These are phyloP conservation scores for Encarsia formosa DNA, from an alignment of 2,888 invertebrate species.

Conservation along the genomic window DNA sequence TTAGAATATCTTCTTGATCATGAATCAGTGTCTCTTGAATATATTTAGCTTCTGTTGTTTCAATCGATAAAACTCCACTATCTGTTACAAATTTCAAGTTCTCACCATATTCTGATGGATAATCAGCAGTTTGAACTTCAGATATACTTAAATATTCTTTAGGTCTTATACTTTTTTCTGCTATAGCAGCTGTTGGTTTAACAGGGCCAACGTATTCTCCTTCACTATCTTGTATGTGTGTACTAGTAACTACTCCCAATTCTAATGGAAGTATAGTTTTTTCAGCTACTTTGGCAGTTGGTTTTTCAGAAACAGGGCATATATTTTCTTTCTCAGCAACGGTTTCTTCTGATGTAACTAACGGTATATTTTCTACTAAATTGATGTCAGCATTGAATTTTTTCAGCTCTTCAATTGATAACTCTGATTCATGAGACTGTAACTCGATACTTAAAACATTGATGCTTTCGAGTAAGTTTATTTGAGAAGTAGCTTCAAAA, in stretches of 20 bases:
- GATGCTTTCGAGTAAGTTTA: conserved; percentile 52
- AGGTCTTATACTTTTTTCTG: conserved; percentile 59
- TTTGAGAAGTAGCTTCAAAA: conserved; percentile 40
- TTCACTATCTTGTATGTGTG: conserved; percentile 67
- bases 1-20: conserved; percentile 60
- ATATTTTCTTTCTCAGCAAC: conserved; percentile 59
- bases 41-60: conserved; percentile 63
- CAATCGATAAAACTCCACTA: conserved; percentile 54
- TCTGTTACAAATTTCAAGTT: conserved; percentile 57
- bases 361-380: conserved; percentile 61
- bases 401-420: conserved; percentile 52
- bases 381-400: conserved; percentile 59
- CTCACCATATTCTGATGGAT: conserved; percentile 54
- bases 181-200: conserved; percentile 55
- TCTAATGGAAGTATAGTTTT: conserved; percentile 56
- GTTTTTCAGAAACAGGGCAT: conserved; percentile 52
- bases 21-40: conserved; percentile 60
- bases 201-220: conserved; percentile 55
- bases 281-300: conserved; percentile 42
- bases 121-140: conserved; percentile 59
- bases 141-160: conserved; percentile 61
- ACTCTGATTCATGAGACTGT: conserved; percentile 63
- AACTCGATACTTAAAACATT: conserved; percentile 61
- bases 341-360: conserved; percentile 58
- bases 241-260: conserved; percentile 57